Base-by-base conservation (phyloP, 2,113 vertebrate genomes). In the Pteropus alecto region DNA sequence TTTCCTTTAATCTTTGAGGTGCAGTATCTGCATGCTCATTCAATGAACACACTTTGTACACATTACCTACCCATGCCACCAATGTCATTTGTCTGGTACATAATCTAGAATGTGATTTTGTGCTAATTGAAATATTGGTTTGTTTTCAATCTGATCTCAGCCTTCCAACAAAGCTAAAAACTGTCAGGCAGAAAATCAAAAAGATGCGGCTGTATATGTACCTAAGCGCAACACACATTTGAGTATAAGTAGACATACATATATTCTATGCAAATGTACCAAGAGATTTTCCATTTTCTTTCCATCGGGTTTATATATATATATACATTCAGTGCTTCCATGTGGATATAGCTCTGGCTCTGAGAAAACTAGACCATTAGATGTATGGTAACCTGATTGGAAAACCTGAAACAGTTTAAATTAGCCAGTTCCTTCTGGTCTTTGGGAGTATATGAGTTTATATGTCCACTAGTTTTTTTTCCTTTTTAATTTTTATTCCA, bases 41-140 rank as follows among this genome's bases (percentile, higher is more conserved):
- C 41, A 30, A 1, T 9, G 61, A 15, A n/a, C 8, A 15, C n/a
- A 15, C 33, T 81, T 90, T 51, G n/a, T 35, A 30, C 14, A 15
- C 2, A 8, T 16, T 21, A 35, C n/a, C 58, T 46, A 33, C 12
- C 13, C 13, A 5, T 33, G 15, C 43, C 19, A 41, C 76, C 16
- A 85, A 35, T 18, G 48, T 61, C 51, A 15, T 89, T 71, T 81
- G 16, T 86, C 46, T 70, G 51, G n/a, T 58, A 84, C 2, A 1
- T 76, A 82, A 83, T 46, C 51, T 73, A 51, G 86, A 83, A 54
- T n/a, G 4, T 79, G 46, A 60, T 76, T 84, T 77, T 48, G 18
- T 93, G 41, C 63, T 73, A 58, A 92, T 58, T 93, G 76, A 93
- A 87, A 84, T 92, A 82, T 70, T 54, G 46, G 2, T 76, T 92